Base-by-base conservation (phyloP, 2,797 vertebrate species). In the Danio aesculapii region DNA sequence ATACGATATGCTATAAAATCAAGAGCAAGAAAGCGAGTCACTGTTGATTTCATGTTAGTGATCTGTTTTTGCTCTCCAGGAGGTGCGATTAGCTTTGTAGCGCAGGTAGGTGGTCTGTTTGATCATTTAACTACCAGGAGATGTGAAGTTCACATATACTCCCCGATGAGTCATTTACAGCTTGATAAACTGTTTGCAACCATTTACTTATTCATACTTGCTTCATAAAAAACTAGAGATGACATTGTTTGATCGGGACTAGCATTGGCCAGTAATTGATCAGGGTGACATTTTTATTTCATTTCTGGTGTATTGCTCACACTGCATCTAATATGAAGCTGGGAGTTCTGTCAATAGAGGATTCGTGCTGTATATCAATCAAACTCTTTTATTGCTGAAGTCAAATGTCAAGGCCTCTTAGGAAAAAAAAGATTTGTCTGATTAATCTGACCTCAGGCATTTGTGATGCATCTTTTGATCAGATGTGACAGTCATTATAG, bases 81-180 rank as follows among this genome's bases (percentile, higher is more conserved):
- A 4, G 7, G 17, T 58, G 14, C 5, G 19, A 11, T 73, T 30
- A 47, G 3, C 19, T 30, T 47, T 59, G 19, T 30, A 30, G 55
- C 41, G 21, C 12, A 59, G 12, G 43, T 59, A 73, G 41, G 41
- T 30, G 39, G 17, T 6, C 16, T 57, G 39, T 44, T 17, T 57
- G 52, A 72, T 59, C 17, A 59, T 71, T 19, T 44, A 49, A 47
- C 71, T 16, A 39, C 12, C 44, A 10, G 71, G 8, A 69, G 64
- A 69, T 85, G 79, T 88, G 87, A 84, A 85, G 86, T 71, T 63
- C 41, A 49, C 5, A 16, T 19, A 43, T 19, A 19, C 11, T 57
- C 21, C 55, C 67, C 62, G 21, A 17, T 61, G 16, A 61, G 21
- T 52, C 4, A 52, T 43, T 66, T 55, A 21, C n/a, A 19, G 50